phyloP scores from a whole-genome alignment of 2,113 vertebrate genomes.

The Ahaetulla prasina region DNA sequence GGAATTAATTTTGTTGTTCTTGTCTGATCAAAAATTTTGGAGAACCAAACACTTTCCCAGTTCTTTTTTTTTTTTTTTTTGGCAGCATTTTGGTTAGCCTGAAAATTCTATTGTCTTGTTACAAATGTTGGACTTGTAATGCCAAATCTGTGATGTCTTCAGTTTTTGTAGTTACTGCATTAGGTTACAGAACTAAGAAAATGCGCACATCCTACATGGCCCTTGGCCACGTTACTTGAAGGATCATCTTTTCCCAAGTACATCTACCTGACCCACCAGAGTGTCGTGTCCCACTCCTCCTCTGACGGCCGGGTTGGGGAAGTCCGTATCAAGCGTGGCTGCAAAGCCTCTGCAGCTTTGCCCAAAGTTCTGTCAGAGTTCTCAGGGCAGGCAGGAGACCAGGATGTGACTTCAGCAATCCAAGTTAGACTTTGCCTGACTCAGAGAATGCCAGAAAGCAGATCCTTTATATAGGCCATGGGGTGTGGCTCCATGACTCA shows the following conservation, averaged over 20 bases:
- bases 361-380: no score
- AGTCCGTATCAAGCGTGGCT: no score
- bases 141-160: neutral
- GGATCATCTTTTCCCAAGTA: neutral
- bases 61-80: neutral
- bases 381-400: no score
- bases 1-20: neutral
- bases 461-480: no score
- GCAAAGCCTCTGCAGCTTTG: no score
- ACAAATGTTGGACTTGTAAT: neutral
- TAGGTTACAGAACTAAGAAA: neutral
- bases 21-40: neutral
- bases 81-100: neutral
- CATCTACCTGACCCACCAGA: neutral
- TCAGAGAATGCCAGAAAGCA: no score
- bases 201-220: neutral
- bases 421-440: no score
- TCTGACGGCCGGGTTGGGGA: no score
- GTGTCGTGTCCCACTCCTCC: no score
- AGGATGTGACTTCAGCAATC: no score
- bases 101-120: neutral
- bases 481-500: no score
- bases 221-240: neutral
- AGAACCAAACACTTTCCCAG: neutral
- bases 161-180: neutral